A percentile compares a stretch with the other conserved stretches of the same genome.
Evolutionary conservation across 2,888 invertebrate species (phyloP).

Genomic region (Crepidodera aurea): DNA sequence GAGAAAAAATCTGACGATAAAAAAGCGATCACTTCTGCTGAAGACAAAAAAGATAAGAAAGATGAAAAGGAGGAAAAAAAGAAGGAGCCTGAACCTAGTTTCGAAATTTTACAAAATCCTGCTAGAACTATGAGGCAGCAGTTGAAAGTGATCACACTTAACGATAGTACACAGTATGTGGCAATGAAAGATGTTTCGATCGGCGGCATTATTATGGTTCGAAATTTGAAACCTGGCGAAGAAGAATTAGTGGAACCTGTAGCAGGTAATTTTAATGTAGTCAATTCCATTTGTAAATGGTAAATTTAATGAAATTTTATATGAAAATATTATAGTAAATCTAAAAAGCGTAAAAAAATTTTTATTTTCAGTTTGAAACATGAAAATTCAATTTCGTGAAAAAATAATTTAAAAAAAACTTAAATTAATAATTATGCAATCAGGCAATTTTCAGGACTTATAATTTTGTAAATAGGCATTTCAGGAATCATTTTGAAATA

Average conservation of each 20-base stretch:
- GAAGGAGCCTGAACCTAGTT: conserved; percentile 91
- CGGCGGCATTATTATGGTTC: conserved; percentile 96
- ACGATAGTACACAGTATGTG: conserved; percentile 81
- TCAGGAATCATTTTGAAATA: too few relatives aligned
- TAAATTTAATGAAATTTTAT: too few relatives aligned
- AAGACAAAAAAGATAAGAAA: conserved; percentile 65
- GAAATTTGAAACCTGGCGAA: conserved; percentile 79
- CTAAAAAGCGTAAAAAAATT: too few relatives aligned
- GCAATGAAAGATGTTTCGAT: conserved; percentile 92
- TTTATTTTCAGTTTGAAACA: too few relatives aligned
- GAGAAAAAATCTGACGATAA: conserved; percentile 59
- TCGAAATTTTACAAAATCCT: conserved; percentile 93
- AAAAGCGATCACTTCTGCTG: conserved; percentile 51
- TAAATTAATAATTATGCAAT: too few relatives aligned
- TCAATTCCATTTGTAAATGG: too few relatives aligned
- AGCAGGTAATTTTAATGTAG: conserved; percentile 65
- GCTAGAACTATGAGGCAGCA: conserved; percentile 95
- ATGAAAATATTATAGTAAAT: too few relatives aligned
- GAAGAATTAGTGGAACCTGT: conserved; percentile 93
- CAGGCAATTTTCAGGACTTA: too few relatives aligned
- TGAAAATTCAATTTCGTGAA: too few relatives aligned
- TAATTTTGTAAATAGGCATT: too few relatives aligned
- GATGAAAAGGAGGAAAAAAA: conserved; percentile 66
- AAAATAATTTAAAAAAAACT: too few relatives aligned
- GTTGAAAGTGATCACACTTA: conserved; percentile 77